These are phyloP conservation scores for Tringa solitaria DNA, from an alignment of 2,113 vertebrate genomes.

Conservation along the genomic window DNA sequence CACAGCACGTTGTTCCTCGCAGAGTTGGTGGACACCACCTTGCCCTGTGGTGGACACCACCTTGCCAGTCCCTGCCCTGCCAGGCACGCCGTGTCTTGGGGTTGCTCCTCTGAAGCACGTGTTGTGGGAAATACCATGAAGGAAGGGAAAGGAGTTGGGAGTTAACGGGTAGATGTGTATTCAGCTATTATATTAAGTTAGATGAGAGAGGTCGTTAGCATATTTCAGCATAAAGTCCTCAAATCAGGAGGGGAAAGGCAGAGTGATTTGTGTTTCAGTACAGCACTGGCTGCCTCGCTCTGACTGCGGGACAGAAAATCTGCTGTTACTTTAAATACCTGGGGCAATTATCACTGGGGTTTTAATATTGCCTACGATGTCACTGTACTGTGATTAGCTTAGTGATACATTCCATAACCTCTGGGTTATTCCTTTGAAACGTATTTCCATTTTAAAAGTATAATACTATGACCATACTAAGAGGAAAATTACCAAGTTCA, in stretches of 20 bases:
- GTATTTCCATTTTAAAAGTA: conserved; percentile 43
- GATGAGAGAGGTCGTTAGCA: background rate
- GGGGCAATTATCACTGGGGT: conserved; percentile 2
- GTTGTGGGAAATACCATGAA: background rate
- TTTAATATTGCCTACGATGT: conserved; percentile 12
- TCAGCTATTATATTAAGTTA: background rate
- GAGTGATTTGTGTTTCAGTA: background rate
- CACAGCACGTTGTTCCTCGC: background rate
- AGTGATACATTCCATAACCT: conserved; percentile 55
- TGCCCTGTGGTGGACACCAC: background rate
- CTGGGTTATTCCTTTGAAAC: conserved; percentile 59
- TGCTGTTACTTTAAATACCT: conserved; percentile 5
- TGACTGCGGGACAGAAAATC: background rate
- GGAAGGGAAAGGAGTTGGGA: background rate
- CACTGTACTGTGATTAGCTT: conserved; percentile 45
- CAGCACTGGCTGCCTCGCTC: background rate
- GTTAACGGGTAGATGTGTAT: fast-evolving
- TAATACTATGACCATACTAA: conserved; percentile 10
- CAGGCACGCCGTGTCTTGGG: background rate
- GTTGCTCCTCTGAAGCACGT: background rate
- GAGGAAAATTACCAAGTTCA: conserved; percentile 49
- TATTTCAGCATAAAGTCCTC: background rate
- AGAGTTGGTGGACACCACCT: background rate
- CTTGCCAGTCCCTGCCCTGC: background rate
- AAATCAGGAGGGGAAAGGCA: background rate